Base-by-base conservation (phyloP, 2,113 vertebrate species). In the Micronycteris hirsuta region DNA sequence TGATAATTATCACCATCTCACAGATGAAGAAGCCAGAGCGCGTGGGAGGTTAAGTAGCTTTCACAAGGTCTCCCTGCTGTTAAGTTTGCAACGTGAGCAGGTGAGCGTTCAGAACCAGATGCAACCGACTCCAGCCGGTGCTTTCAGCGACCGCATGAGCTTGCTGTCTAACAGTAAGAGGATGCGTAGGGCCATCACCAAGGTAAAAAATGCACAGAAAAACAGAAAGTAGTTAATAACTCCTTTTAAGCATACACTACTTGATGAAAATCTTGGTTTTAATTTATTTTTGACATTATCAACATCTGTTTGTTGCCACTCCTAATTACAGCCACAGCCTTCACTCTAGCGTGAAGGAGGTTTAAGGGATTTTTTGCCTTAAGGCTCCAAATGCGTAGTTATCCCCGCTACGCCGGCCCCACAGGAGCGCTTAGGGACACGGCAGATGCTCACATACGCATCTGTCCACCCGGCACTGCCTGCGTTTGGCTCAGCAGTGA, bases 201-300 rank as follows among this genome's bases (percentile, higher is more conserved):
- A 17, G 38, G 67, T 83, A 81, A 78, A 86, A 83, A 86, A 81
- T 68, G 20, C 36, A 73, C 58, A 56, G 16, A 81, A 84, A 87
- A 78, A 56, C 77, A 87, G 58, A 54, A 49, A 1, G 19, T 38
- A 22, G 26, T 81, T 76, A 54, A 7, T 84, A 73, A 36, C 38
- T 86, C 47, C 56, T 61, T 63, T 73, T 76, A 68, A 91, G 77
- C 61, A 38, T 17, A 16, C 1, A 41, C n/a, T 80, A 17, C 61
- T 86, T 95, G 92, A 95, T 88, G 90, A 92, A 95, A 94, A 87
- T 95, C 67, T 31, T 92, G 45, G 10, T 84, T 95, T 83, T 84
- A 45, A 58, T 93, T 94, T 97, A 61, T 81, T 90, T 36, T 95
- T 85, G 86, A 76, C 82, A 76, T 89, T 86, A 77, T 94, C 58